Conservation (phyloP, 2,888 invertebrate genomes). For the Limnephilus auricula region DNA sequence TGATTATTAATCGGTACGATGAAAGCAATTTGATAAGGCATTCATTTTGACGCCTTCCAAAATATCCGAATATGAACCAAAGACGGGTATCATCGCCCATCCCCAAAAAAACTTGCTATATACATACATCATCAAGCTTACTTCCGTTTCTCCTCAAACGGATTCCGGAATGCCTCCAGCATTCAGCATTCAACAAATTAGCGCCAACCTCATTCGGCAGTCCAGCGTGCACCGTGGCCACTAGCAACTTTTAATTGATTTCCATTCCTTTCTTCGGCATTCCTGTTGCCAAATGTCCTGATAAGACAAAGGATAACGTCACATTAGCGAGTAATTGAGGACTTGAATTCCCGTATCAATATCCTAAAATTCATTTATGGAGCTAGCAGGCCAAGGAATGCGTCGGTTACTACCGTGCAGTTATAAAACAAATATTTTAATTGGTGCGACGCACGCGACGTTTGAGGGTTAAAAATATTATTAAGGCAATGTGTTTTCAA, state of each 20-base stretch:
- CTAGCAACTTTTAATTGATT: slow-evolving; percentile 6
- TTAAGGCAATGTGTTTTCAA: slow-evolving; percentile 12
- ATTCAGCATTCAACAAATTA: slow-evolving; percentile 18
- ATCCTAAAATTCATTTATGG: slow-evolving; percentile 8
- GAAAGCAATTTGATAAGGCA: not conserved
- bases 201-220: not conserved
- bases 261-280: not conserved
- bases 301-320: slow-evolving; percentile 39
- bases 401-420: not conserved
- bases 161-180: not conserved
- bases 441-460: slow-evolving; percentile 31
- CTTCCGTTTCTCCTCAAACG: not conserved
- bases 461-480: not conserved
- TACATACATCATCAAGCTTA: not conserved
- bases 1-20: not conserved
- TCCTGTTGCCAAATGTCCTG: not conserved
- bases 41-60: not conserved
- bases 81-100: not conserved
- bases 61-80: not conserved
- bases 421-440: slow-evolving; percentile 7
- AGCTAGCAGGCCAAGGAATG: not conserved
- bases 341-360: slow-evolving; percentile 33
- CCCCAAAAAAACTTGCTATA: not conserved
- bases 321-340: slow-evolving; percentile 36
- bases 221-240: not conserved